Evolutionary conservation across 2,797 vertebrate genomes (phyloP).

Genomic region (Tiaroga cobitis): DNA sequence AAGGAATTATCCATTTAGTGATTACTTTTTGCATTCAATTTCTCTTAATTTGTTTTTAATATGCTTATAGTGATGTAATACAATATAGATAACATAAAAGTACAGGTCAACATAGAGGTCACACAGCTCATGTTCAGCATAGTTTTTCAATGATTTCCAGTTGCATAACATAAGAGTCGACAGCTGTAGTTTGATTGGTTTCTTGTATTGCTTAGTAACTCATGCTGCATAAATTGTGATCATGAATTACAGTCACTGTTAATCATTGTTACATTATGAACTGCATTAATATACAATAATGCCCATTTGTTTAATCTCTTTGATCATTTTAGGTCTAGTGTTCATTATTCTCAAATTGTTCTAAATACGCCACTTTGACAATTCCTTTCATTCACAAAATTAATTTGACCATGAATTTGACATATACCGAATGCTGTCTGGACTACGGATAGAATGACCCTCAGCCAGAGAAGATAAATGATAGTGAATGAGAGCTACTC

Average conservation of each 20-base stretch:
- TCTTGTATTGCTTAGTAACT: not conserved
- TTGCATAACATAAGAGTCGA: not conserved
- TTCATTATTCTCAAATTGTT: not conserved
- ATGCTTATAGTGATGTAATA: not conserved
- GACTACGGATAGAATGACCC: slow-evolving; percentile 41
- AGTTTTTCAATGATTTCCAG: not conserved
- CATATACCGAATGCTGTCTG: not conserved
- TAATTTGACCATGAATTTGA: not conserved
- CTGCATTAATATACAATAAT: too few relatives aligned
- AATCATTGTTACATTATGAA: too few relatives aligned
- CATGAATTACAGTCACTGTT: too few relatives aligned
- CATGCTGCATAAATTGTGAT: too few relatives aligned
- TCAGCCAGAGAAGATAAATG: slow-evolving; percentile 64
- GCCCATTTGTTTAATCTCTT: not conserved
- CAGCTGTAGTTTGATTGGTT: not conserved
- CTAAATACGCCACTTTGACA: not conserved
- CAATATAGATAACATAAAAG: not conserved
- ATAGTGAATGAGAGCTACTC: slow-evolving; percentile 54
- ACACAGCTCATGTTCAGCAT: not conserved
- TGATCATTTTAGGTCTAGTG: not conserved
- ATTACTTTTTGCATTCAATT: not conserved
- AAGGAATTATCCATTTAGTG: not conserved
- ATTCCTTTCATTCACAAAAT: not conserved
- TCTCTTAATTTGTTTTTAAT: not conserved
- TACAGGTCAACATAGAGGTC: not conserved